Base-by-base conservation (phyloP, 2,113 vertebrate species). In the Tympanuchus pallidicinctus region DNA sequence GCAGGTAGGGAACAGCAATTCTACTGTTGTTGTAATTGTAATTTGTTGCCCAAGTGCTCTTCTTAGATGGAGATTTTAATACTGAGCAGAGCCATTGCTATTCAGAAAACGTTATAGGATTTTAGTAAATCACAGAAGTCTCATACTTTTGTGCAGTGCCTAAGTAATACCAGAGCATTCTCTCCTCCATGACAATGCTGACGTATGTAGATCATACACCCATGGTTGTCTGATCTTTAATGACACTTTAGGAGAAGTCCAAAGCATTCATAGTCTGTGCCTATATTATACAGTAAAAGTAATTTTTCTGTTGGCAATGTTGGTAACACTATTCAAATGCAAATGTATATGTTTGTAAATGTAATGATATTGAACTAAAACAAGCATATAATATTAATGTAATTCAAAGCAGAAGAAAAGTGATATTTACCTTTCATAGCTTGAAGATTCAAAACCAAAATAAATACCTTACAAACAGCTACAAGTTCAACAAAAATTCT, bases 271-370 rank as follows among this genome's bases (percentile, higher is more conserved):
- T 6, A 57, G 11, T 48, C 4, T 25, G 6, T 86, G 7, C 15
- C 15, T 60, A 4, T 50, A n/a, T 78, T 64, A 82, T 82, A 32
- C 42, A 70, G 10, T 70, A 17, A 15, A 80, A 85, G 5, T 56
- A n/a, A 10, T 36, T 38, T 59, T 77, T 40, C 18, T 30, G 8
- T 48, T 82, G 15, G 20, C 38, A 45, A 30, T 66, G 28, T 50
- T 76, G 17, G 20, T 19, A 74, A 21, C 0, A 0, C 6, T 65
- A 2, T 65, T 42, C 1, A 3, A 28, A 59, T 11, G 52, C 25
- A 21, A 32, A 4, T 63, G 8, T 17, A 66, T 54, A 48, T 48
- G 3, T 30, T 70, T 72, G 27, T 48, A 63, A 11, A 57, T 34
- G 8, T 48, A 59, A 16, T 34, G 10, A 21, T 63, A 34, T 2